Conservation (phyloP, 2,797 vertebrate species). For the Triplophysa bombifrons region DNA sequence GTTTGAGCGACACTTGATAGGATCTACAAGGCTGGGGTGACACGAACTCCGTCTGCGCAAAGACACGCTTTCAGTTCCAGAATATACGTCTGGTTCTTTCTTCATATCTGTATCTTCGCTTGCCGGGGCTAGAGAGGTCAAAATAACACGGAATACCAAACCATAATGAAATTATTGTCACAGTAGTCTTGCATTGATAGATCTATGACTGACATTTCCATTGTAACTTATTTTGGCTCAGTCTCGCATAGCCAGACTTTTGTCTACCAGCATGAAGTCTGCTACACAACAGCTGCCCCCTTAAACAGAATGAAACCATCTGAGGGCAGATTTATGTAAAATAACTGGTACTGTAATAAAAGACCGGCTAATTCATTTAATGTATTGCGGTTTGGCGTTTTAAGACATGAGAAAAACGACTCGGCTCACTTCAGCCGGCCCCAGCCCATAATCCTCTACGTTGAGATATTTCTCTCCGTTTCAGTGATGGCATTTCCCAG, state of each 20-base stretch:
- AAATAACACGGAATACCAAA: neutral
- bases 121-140: conserved; percentile 36
- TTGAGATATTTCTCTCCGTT: conserved; percentile 35
- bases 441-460: conserved; percentile 16
- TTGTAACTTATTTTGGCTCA: neutral
- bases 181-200: neutral
- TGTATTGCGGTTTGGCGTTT: neutral
- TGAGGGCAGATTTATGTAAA: conserved; percentile 3
- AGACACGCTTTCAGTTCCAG: conserved; percentile 12
- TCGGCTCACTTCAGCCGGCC: conserved; percentile 13
- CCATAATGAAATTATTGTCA: neutral
- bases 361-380: neutral
- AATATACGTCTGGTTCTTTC: conserved; percentile 16
- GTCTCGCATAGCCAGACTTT: neutral
- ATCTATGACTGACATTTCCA: conserved; percentile 5
- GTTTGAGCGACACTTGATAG: conserved; percentile 41
- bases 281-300: neutral
- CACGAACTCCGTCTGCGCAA: conserved; percentile 21
- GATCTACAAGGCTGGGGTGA: conserved; percentile 38
- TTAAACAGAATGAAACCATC: neutral
- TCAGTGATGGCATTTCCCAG: conserved; percentile 61
- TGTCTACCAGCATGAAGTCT: neutral
- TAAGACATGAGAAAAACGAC: neutral
- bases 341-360: neutral
- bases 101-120: conserved; percentile 12